Conservation (phyloP, 2,113 vertebrate genomes). For the Callaeas wilsoni region DNA sequence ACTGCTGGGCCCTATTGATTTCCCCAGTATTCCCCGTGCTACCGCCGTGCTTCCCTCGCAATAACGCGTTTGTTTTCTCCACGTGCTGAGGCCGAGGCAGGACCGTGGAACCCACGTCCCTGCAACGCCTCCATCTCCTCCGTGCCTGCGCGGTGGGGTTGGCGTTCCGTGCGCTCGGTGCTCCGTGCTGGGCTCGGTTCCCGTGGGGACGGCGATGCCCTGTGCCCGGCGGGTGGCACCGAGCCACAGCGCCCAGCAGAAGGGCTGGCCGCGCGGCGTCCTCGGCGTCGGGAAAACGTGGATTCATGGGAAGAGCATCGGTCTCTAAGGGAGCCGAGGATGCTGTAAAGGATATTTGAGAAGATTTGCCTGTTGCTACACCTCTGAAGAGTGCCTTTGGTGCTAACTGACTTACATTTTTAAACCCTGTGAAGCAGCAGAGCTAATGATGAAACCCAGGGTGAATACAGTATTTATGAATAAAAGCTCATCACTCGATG, state of each 20-base stretch:
- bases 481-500: rapidly evolving
- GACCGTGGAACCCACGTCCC: too few species aligned
- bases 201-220: too few species aligned
- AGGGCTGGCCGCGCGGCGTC: too few species aligned
- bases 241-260: too few species aligned
- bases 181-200: too few species aligned
- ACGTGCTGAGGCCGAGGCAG: not conserved
- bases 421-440: not conserved
- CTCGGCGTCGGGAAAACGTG: not conserved
- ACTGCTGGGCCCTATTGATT: rapidly evolving
- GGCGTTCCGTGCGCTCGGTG: too few species aligned
- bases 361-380: not conserved
- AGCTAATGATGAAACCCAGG: not conserved
- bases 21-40: not conserved
- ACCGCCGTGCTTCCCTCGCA: not conserved
- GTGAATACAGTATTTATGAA: not conserved
- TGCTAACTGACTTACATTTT: not conserved
- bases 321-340: not conserved
- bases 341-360: not conserved
- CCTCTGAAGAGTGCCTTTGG: not conserved
- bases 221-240: too few species aligned
- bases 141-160: too few species aligned
- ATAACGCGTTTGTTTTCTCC: not conserved
- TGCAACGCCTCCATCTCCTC: too few species aligned
- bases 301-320: not conserved